Evolutionary conservation across 2,113 vertebrate genomes (phyloP).

Genomic region (Pomatorhinus ruficollis): DNA sequence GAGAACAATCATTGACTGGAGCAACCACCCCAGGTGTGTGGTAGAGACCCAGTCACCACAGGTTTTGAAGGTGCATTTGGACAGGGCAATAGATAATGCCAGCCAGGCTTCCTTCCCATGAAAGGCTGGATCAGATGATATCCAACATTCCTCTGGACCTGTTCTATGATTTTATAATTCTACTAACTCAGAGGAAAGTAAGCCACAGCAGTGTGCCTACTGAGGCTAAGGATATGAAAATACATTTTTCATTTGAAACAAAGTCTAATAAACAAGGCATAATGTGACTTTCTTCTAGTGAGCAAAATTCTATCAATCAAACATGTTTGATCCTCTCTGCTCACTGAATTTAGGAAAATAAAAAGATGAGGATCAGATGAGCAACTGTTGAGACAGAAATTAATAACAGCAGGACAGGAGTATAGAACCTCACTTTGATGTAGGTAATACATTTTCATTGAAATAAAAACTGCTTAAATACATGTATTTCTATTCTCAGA

Average conservation of each 20-base stretch:
- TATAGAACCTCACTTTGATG: background rate
- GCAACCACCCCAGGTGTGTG: background rate
- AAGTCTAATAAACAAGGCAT: background rate
- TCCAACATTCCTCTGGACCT: background rate
- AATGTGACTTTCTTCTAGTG: background rate
- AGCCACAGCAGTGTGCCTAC: background rate
- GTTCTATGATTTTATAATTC: background rate
- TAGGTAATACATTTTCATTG: constrained; percentile 5
- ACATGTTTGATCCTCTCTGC: background rate
- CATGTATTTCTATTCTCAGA: background rate
- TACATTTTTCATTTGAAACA: background rate
- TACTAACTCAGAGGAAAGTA: background rate
- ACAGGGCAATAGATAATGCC: background rate
- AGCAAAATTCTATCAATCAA: background rate
- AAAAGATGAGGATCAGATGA: constrained; percentile 1
- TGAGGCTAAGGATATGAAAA: background rate
- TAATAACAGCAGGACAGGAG: constrained; percentile 19
- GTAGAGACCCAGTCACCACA: background rate
- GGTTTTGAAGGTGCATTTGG: background rate
- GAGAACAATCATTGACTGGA: background rate
- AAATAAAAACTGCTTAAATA: constrained; percentile 23
- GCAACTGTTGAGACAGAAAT: constrained; percentile 23
- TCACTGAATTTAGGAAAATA: background rate
- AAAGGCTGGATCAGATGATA: background rate
- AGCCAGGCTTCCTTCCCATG: background rate